Evolutionary conservation across 2,888 invertebrate species (phyloP).

Genomic region (Acanthosepion pharaonis): DNA sequence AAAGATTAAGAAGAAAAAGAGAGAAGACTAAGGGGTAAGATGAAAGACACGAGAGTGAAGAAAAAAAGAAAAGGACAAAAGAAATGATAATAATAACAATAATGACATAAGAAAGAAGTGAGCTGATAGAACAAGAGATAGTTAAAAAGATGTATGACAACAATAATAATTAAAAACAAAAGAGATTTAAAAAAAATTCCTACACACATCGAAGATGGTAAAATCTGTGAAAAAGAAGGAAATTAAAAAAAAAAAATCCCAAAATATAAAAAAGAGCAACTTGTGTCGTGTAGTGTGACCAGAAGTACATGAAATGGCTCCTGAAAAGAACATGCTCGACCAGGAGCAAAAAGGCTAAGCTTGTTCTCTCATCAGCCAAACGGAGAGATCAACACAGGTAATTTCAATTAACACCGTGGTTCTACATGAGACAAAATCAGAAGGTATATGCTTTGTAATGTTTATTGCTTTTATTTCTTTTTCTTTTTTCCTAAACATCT

Average conservation of each 20-base stretch:
- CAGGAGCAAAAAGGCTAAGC: not conserved
- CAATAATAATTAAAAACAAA: too few relatives aligned
- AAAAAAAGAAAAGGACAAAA: not conserved
- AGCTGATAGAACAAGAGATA: too few relatives aligned
- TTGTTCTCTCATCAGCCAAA: not conserved
- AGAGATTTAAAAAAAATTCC: not conserved
- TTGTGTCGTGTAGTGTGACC: not conserved
- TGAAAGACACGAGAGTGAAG: not conserved
- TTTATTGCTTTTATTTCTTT: not conserved
- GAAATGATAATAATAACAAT: not conserved
- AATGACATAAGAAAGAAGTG: not conserved
- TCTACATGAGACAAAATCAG: constrained; percentile 18
- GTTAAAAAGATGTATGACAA: too few relatives aligned
- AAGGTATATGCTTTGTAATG: not conserved
- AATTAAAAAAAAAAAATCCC: not conserved
- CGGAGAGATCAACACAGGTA: not conserved
- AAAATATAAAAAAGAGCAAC: not conserved
- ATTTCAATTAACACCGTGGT: not conserved
- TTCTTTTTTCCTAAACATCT: not conserved
- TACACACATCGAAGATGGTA: not conserved
- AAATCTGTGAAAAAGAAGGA: not conserved
- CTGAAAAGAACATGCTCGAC: not conserved
- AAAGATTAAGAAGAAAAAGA: too few relatives aligned
- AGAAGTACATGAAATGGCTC: constrained; percentile 23
- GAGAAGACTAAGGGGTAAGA: too few relatives aligned